A percentile compares a stretch with the other conserved stretches of the same genome.
Conservation (phyloP, 2,113 vertebrate species). For the Brevimyrus niger region DNA sequence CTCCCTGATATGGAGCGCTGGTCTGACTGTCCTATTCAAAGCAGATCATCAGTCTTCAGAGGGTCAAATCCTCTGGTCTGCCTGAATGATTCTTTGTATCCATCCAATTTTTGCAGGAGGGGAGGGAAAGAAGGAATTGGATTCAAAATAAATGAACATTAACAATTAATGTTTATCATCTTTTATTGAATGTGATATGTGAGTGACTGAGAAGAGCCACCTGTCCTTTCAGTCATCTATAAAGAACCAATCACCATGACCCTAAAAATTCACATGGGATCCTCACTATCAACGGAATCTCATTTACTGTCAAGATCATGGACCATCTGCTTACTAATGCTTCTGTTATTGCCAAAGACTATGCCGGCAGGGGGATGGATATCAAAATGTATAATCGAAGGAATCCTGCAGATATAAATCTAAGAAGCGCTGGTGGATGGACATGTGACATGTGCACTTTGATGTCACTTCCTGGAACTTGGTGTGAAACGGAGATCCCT, state of each 20-base stretch:
- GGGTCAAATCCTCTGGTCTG: not conserved
- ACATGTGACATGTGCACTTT: not conserved
- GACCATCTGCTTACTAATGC: constrained; percentile 21
- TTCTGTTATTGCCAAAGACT: not conserved
- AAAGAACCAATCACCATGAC: not conserved
- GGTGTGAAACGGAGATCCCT: not conserved
- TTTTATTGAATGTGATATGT: constrained; percentile 24
- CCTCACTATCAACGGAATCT: not conserved
- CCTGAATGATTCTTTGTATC: not conserved
- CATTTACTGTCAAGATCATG: not conserved
- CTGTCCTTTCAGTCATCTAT: constrained; percentile 20
- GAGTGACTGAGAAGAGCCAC: constrained; percentile 14
- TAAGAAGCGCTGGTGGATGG: not conserved
- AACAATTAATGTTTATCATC: constrained; percentile 6
- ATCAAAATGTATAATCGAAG: not conserved
- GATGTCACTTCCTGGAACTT: not conserved
- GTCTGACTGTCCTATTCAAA: not conserved
- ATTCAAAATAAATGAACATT: not conserved
- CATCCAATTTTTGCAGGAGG: not conserved
- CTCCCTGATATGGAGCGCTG: not conserved
- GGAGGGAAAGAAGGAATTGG: not conserved
- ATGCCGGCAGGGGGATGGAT: not conserved
- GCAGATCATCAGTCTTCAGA: not conserved
- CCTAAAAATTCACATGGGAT: not conserved
- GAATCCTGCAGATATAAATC: not conserved